Conservation (phyloP, 2,888 invertebrate species). For the Mallateleia sp. region DNA sequence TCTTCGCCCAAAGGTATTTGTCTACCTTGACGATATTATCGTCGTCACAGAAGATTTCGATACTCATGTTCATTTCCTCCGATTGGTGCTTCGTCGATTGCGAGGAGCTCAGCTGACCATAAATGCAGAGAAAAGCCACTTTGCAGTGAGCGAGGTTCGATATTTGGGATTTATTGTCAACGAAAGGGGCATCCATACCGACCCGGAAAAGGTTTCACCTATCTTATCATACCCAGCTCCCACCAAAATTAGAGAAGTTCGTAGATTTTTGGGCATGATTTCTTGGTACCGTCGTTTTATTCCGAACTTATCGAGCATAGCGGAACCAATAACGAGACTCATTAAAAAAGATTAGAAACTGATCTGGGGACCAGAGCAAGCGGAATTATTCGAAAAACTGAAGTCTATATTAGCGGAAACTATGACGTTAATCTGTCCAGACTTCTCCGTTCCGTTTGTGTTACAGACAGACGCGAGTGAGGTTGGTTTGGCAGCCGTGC, state of each 20-base stretch:
- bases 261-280: constrained; percentile 81
- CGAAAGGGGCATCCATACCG: constrained; percentile 18
- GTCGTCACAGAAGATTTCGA: not conserved
- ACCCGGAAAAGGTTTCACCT: constrained; percentile 53
- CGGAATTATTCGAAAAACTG: too few species aligned
- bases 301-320: constrained; percentile 51
- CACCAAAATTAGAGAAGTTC: constrained; percentile 67
- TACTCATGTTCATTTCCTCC: constrained; percentile 6
- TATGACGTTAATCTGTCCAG: too few species aligned
- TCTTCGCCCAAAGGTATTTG: not conserved
- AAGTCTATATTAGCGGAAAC: not conserved
- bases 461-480: too few species aligned
- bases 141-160: not conserved
- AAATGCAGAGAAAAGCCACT: not conserved
- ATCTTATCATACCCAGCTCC: constrained; percentile 71
- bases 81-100: constrained; percentile 72
- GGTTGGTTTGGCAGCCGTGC: too few species aligned
- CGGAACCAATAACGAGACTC: constrained; percentile 76
- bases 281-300: constrained; percentile 78
- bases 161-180: not conserved
- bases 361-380: constrained; percentile 56
- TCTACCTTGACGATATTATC: constrained; percentile 55
- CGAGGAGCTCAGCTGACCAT: not conserved
- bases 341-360: constrained; percentile 71
- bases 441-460: too few species aligned